These are phyloP conservation scores for Lepidotrigona ventralis DNA, from an alignment of 1,140 invertebrate genomes.

Conservation along the genomic window DNA sequence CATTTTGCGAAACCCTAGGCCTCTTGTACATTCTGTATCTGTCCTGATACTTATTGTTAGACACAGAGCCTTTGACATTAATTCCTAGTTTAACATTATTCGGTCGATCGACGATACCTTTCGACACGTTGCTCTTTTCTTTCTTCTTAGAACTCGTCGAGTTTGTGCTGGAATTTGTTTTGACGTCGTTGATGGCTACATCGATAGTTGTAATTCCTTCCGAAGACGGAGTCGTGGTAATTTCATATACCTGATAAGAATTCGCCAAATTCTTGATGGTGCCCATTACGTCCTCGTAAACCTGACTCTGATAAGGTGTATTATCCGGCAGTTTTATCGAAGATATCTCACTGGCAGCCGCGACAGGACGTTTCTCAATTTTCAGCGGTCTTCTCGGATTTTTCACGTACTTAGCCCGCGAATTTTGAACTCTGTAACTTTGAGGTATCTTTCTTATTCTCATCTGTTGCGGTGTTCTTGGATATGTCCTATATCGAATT, in stretches of 20 bases:
- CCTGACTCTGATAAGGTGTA: slow-evolving; percentile 67
- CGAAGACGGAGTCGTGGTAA: slow-evolving; percentile 21
- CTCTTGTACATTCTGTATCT: slow-evolving; percentile 16
- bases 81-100: background rate
- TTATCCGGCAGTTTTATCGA: background rate
- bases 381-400: background rate
- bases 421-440: background rate
- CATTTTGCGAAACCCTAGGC: background rate
- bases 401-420: slow-evolving; percentile 7
- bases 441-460: background rate
- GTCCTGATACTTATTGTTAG: slow-evolving; percentile 14
- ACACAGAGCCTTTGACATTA: slow-evolving; percentile 50
- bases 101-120: background rate
- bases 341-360: slow-evolving; percentile 24
- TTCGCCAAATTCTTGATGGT: slow-evolving; percentile 67
- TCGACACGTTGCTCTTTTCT: background rate
- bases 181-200: background rate
- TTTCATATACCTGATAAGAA: slow-evolving; percentile 44
- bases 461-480: background rate
- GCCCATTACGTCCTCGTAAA: slow-evolving; percentile 78
- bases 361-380: background rate
- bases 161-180: background rate
- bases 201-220: background rate
- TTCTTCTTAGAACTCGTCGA: background rate
- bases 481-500: slow-evolving; percentile 30